Evolutionary conservation across 1,140 invertebrate genomes (phyloP).

Genomic region (Sesamia nonagrioides): DNA sequence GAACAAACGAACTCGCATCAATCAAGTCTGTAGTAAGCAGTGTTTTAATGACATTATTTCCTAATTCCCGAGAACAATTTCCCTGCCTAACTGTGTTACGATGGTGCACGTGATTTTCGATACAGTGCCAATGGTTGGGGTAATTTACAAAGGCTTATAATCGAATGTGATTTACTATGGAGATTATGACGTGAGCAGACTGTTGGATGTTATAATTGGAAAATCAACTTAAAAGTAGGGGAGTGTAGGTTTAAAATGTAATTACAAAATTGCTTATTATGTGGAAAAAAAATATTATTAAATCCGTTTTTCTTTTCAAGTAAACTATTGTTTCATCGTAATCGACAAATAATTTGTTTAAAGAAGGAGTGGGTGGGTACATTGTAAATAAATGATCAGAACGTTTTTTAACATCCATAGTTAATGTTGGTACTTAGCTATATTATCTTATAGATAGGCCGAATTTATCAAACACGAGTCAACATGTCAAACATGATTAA

Average conservation of each 20-base stretch:
- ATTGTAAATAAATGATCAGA: too few relatives aligned
- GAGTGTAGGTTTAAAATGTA: background rate
- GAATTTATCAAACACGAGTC: slow-evolving; percentile 25
- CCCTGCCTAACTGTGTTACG: slow-evolving; percentile 64
- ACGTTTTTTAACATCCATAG: too few relatives aligned
- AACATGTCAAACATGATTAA: slow-evolving; percentile 34
- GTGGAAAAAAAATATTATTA: too few relatives aligned
- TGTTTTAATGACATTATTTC: slow-evolving; percentile 80
- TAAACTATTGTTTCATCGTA: too few relatives aligned
- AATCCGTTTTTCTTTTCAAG: too few relatives aligned
- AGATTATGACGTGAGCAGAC: slow-evolving; percentile 20
- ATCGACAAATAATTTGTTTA: too few relatives aligned
- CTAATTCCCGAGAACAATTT: slow-evolving; percentile 79
- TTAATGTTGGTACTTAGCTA: background rate
- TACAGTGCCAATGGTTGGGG: slow-evolving; percentile 30
- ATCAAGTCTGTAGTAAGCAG: slow-evolving; percentile 67
- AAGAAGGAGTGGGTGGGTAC: too few relatives aligned
- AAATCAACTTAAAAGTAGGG: background rate
- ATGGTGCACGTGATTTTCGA: slow-evolving; percentile 52
- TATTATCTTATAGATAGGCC: background rate
- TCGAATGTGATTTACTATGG: slow-evolving; percentile 37
- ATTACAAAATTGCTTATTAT: too few relatives aligned
- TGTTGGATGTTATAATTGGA: slow-evolving; percentile 2
- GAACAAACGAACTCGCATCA: slow-evolving; percentile 69
- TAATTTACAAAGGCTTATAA: slow-evolving; percentile 30